phyloP scores from a whole-genome alignment of 2,113 vertebrate species.

The Daboia siamensis region DNA sequence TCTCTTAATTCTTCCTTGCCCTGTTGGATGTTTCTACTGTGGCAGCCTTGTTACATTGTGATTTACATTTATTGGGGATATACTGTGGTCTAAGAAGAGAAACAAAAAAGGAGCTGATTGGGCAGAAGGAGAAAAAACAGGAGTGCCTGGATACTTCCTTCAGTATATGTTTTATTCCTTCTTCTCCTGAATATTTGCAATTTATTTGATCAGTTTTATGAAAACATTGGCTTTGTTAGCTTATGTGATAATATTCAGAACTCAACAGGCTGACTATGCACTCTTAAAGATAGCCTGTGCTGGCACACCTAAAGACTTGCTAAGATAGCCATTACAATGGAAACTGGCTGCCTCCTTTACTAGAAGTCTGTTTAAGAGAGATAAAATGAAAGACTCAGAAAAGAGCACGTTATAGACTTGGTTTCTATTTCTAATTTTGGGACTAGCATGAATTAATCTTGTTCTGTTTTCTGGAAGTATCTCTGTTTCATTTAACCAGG shows the following conservation, averaged over 20 bases:
- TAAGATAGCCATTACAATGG: slow-evolving; percentile 19
- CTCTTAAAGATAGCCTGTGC: not conserved
- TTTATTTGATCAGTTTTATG: slow-evolving; percentile 16
- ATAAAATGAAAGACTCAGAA: slow-evolving; percentile 21
- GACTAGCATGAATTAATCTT: not conserved
- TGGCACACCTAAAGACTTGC: slow-evolving; percentile 24
- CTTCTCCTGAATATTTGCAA: slow-evolving; percentile 21
- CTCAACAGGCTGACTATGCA: not conserved
- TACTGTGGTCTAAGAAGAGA: not conserved
- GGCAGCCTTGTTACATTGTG: not conserved
- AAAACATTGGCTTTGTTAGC: slow-evolving; percentile 53
- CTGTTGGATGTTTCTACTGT: not conserved
- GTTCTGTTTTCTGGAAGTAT: not conserved
- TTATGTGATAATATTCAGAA: not conserved
- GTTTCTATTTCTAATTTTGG: not conserved
- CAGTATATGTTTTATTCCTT: not conserved
- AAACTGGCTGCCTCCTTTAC: not conserved
- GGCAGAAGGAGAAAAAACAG: not conserved
- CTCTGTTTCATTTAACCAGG: not conserved
- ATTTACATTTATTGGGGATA: not conserved
- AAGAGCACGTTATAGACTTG: too few relatives aligned
- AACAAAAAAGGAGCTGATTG: slow-evolving; percentile 25
- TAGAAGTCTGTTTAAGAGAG: slow-evolving; percentile 4
- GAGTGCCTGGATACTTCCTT: slow-evolving; percentile 28
- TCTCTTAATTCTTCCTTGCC: not conserved